Evolutionary conservation across 1,140 invertebrate genomes (phyloP), one percentile per base, ranked within the genome.

Genomic region (Orussus abietinus): DNA sequence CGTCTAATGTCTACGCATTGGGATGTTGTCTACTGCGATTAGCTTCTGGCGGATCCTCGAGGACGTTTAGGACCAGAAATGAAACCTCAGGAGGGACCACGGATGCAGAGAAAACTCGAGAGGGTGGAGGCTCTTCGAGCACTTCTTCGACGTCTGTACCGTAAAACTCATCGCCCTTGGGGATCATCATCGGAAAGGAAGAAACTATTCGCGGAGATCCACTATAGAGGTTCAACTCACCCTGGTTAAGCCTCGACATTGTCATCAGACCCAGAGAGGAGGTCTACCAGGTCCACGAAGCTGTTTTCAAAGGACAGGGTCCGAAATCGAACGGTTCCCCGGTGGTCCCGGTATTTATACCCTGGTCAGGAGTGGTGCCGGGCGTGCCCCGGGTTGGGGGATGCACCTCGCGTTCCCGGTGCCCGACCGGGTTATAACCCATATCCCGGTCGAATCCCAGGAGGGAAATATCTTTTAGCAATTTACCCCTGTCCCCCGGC

Each of bases 281-380:
- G n/a, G n/a, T n/a, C n/a, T n/a, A n/a, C n/a, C n/a, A n/a, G n/a
- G n/a, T n/a, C n/a, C n/a, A n/a, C n/a, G n/a, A n/a, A n/a, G n/a
- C n/a, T n/a, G n/a, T n/a, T n/a, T n/a, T n/a, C n/a, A n/a, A n/a
- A n/a, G n/a, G n/a, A n/a, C n/a, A n/a, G n/a, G n/a, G n/a, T n/a
- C n/a, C n/a, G 51, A 57, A 64, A 67, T 57, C 58, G 55, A 55
- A 57, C 57, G 60, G 66, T 67, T 56, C 55, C 61, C 61, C 20
- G 25, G 15, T 38, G 52, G 48, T 45, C 38, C 14, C 38, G 12
- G 17, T 30, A 9, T 7, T 30, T 29, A 39, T 26, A 14, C 28
- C 11, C 14, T 20, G 17, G 17, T 11, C 14, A 39, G 12, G 21
- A 31, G 10, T 20, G 13, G 17, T 15, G 38, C 36, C 21, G 7